A percentile compares a stretch with the other conserved stretches of the same genome.
Conservation (phyloP, 2,888 invertebrate genomes). For the Hymenopus coronatus region DNA sequence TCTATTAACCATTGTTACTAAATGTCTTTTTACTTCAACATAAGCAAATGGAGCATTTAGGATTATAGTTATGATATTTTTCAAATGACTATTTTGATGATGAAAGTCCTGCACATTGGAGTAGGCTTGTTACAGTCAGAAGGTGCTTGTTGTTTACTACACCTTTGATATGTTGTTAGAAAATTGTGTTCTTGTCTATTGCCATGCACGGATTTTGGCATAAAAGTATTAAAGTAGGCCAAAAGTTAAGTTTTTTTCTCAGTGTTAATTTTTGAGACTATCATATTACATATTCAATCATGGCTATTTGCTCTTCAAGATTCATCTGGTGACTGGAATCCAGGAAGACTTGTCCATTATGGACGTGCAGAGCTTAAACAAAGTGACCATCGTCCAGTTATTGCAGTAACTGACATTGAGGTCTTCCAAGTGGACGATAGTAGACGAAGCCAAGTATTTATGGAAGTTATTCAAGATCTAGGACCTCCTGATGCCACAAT, state of each 20-base stretch:
- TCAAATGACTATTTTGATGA: no score
- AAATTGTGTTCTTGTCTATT: background rate
- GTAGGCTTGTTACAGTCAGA: no score
- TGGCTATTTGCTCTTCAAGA: constrained; percentile 32
- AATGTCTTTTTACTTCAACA: no score
- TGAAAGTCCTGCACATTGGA: no score
- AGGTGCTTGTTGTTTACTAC: no score
- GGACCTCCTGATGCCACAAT: constrained; percentile 96
- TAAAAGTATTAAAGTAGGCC: no score
- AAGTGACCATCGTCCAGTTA: constrained; percentile 95
- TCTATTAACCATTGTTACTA: no score
- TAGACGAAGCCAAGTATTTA: constrained; percentile 75
- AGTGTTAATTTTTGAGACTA: background rate
- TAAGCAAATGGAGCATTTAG: no score
- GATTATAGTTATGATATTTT: no score
- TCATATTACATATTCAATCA: background rate
- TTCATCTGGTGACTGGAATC: constrained; percentile 60
- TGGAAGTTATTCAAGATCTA: constrained; percentile 77
- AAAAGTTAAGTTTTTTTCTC: no score
- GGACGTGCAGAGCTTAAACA: constrained; percentile 93
- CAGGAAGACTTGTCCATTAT: constrained; percentile 82
- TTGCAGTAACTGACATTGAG: constrained; percentile 86
- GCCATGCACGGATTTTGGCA: no score
- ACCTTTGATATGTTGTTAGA: no score
- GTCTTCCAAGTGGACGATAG: constrained; percentile 75